These are phyloP conservation scores for Hanleya hanleyi DNA, from an alignment of 2,888 invertebrate species.

Conservation along the genomic window DNA sequence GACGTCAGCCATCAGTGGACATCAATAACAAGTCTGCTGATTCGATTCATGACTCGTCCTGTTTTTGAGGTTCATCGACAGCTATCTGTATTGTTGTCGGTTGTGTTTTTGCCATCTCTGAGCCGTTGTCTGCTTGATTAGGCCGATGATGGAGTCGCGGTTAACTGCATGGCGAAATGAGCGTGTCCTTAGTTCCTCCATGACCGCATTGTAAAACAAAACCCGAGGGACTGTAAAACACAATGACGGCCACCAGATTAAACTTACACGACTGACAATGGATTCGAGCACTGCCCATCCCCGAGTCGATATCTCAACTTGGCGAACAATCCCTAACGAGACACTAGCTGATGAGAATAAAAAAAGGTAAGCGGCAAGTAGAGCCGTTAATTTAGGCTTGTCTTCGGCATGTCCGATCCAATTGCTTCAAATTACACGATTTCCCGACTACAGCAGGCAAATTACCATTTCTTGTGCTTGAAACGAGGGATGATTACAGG, in stretches of 20 bases:
- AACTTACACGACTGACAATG: not conserved
- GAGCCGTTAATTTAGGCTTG: conserved; percentile 1
- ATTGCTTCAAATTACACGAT: conserved; percentile 3
- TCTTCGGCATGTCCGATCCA: conserved; percentile 1
- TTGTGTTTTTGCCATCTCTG: not conserved
- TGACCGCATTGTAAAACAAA: not conserved
- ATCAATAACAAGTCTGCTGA: no score
- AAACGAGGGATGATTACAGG: not conserved
- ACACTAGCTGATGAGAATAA: conserved; percentile 1
- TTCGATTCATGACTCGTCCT: no score
- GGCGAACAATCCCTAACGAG: conserved; percentile 1
- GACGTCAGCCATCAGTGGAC: no score
- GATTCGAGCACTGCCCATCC: no score
- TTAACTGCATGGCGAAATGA: not conserved
- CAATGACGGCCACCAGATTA: not conserved
- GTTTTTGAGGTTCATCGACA: no score
- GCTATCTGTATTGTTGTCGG: no score
- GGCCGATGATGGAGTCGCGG: not conserved
- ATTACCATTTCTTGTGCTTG: not conserved
- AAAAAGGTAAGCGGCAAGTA: conserved; percentile 5
- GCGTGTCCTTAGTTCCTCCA: not conserved
- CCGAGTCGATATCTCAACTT: no score
- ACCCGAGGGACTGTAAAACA: not conserved
- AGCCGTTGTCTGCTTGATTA: not conserved
- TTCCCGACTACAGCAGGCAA: not conserved